These are phyloP conservation scores for Scomber colias DNA, from an alignment of 2,113 vertebrate species.

Conservation along the genomic window DNA sequence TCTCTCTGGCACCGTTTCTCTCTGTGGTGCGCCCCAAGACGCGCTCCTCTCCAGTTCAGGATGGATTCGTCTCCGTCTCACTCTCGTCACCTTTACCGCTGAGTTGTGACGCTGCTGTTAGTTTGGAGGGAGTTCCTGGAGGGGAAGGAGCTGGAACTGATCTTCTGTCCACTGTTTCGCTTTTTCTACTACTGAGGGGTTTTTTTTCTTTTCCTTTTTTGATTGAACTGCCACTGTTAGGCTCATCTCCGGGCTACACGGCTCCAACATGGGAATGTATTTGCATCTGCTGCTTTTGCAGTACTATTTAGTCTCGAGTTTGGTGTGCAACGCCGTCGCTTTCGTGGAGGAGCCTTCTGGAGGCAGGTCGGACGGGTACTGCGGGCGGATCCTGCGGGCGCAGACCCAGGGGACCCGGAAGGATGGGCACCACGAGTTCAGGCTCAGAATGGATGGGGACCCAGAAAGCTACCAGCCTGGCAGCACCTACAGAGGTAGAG, in stretches of 20 bases:
- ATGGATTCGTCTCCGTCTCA: conserved; percentile 59
- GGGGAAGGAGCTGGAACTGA: conserved; percentile 4
- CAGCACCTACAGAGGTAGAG: conserved; percentile 92
- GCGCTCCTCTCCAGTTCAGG: conserved; percentile 53
- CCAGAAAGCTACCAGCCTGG: conserved; percentile 94
- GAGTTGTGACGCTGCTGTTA: conserved; percentile 38
- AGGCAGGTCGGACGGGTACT: conserved; percentile 91
- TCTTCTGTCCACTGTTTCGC: conserved; percentile 13
- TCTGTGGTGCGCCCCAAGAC: conserved; percentile 46
- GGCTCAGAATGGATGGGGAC: conserved; percentile 94
- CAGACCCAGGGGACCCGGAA: conserved; percentile 91
- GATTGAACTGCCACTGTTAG: conserved; percentile 1
- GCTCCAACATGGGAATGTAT: conserved; percentile 83
- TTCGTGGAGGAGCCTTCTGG: conserved; percentile 91
- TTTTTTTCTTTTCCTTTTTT: conserved; percentile 1
- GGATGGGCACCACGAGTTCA: conserved; percentile 95
- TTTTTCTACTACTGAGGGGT: not conserved
- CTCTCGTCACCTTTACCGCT: conserved; percentile 35
- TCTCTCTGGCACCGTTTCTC: not conserved
- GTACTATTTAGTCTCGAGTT: conserved; percentile 83
- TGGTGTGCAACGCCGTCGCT: conserved; percentile 84
- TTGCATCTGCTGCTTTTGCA: conserved; percentile 81
- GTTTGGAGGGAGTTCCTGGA: conserved; percentile 49
- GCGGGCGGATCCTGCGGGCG: conserved; percentile 92
- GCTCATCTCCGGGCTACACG: conserved; percentile 15